Evolutionary conservation across 2,888 invertebrate species (phyloP).

Genomic region (Cataglyphis altisquamis): DNA sequence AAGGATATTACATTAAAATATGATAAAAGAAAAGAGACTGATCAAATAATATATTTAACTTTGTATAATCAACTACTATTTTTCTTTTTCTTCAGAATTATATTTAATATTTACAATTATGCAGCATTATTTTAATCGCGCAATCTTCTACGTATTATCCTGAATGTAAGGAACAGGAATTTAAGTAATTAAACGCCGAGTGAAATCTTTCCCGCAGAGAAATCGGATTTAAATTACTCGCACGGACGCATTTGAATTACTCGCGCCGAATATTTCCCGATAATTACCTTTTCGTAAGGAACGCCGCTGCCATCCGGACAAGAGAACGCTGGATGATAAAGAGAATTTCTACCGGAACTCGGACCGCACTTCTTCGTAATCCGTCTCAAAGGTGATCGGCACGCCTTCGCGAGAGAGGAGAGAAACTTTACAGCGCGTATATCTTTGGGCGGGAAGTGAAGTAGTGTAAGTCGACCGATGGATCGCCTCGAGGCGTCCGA

Average conservation of each 20-base stretch:
- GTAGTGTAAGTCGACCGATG: slow-evolving; percentile 53
- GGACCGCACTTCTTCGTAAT: slow-evolving; percentile 54
- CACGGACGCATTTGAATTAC: slow-evolving; percentile 54
- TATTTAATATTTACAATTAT: slow-evolving; percentile 13
- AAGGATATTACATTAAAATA: neutral
- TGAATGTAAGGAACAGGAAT: slow-evolving; percentile 44
- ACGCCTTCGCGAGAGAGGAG: slow-evolving; percentile 16
- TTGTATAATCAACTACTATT: neutral
- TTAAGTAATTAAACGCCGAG: slow-evolving; percentile 49
- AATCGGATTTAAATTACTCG: slow-evolving; percentile 56
- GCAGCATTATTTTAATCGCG: slow-evolving; percentile 20
- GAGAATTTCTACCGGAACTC: slow-evolving; percentile 49
- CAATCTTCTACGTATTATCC: neutral
- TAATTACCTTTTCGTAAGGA: slow-evolving; percentile 55
- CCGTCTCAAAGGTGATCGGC: slow-evolving; percentile 54
- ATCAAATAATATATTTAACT: neutral
- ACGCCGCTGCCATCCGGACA: slow-evolving; percentile 31
- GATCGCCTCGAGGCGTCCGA: slow-evolving; percentile 55
- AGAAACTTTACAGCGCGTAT: slow-evolving; percentile 49
- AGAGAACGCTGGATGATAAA: slow-evolving; percentile 32
- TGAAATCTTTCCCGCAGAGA: slow-evolving; percentile 39
- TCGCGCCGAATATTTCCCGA: slow-evolving; percentile 52
- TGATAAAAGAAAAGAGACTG: neutral
- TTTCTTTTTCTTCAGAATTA: slow-evolving; percentile 1
- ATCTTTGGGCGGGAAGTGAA: slow-evolving; percentile 13